phyloP scores from a whole-genome alignment of 2,797 vertebrate species.

The Bradypodion pumilum region DNA sequence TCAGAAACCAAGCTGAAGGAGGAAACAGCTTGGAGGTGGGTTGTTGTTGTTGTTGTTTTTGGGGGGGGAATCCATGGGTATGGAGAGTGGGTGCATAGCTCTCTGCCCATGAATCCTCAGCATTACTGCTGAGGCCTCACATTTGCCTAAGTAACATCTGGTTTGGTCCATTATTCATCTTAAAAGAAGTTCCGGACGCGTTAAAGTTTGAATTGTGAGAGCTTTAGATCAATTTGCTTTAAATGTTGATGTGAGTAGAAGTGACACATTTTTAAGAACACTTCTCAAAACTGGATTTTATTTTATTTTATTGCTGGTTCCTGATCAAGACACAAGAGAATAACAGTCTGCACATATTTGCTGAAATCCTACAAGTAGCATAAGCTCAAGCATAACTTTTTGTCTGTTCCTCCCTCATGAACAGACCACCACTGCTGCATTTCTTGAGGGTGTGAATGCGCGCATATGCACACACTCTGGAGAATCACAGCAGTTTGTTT shows the following conservation, averaged over 20 bases:
- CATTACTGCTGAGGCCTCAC: not conserved
- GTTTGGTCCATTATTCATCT: not conserved
- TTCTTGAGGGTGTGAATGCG: too few species aligned
- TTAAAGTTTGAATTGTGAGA: not conserved
- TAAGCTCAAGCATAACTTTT: too few species aligned
- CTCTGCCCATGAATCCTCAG: too few species aligned
- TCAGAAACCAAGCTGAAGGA: not conserved
- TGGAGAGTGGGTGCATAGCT: too few species aligned
- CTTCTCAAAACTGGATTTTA: too few species aligned
- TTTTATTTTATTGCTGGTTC: not conserved
- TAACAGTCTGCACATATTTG: not conserved
- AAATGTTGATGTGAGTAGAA: not conserved
- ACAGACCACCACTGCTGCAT: too few species aligned
- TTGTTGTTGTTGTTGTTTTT: too few species aligned
- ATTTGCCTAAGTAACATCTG: not conserved
- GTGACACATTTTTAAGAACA: not conserved
- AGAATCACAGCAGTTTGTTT: too few species aligned
- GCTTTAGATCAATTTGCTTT: conserved; percentile 37
- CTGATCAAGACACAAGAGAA: not conserved
- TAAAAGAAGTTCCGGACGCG: not conserved
- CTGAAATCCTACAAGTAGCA: too few species aligned
- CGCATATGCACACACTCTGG: too few species aligned
- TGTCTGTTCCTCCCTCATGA: too few species aligned
- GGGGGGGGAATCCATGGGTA: not conserved
- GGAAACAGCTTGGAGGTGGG: not conserved